phyloP scores from a whole-genome alignment of 2,888 invertebrate species.

The Mythimna albipuncta region DNA sequence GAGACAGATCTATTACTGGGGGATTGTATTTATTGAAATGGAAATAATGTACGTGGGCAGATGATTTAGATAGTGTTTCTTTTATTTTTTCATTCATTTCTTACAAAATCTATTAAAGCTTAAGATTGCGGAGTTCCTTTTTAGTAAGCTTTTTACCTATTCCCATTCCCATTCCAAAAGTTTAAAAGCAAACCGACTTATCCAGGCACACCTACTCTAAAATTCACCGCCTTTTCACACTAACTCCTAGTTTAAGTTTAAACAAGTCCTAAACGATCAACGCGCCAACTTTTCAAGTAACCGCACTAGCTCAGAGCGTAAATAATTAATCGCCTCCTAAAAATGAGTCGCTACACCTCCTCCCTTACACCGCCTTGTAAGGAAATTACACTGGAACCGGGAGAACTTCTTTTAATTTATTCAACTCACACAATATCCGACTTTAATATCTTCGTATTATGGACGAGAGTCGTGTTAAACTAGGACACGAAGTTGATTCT shows the following conservation, averaged over 20 bases:
- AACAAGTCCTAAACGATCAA: slow-evolving; percentile 31
- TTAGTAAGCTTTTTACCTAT: not conserved
- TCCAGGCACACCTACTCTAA: not conserved
- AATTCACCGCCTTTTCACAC: slow-evolving; percentile 21
- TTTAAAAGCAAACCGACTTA: slow-evolving; percentile 2
- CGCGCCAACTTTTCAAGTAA: slow-evolving; percentile 33
- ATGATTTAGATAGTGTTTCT: not conserved
- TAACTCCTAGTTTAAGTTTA: slow-evolving; percentile 21
- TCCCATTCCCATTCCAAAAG: too few species aligned
- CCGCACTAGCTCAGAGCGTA: slow-evolving; percentile 34
- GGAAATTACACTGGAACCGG: slow-evolving; percentile 76
- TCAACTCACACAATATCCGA: slow-evolving; percentile 69
- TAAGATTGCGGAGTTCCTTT: not conserved
- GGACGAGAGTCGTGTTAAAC: slow-evolving; percentile 57
- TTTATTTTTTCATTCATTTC: not conserved
- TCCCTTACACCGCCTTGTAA: slow-evolving; percentile 66
- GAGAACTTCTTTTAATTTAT: slow-evolving; percentile 78
- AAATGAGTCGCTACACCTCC: slow-evolving; percentile 47
- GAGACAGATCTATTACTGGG: not conserved
- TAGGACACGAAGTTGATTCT: slow-evolving; percentile 66
- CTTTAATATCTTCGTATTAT: slow-evolving; percentile 67
- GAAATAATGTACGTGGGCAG: not conserved
- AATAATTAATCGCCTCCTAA: slow-evolving; percentile 33
- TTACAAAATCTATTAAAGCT: not conserved
- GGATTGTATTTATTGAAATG: not conserved